Conservation (phyloP, 2,113 vertebrate species). For the Podarcis raffonei region DNA sequence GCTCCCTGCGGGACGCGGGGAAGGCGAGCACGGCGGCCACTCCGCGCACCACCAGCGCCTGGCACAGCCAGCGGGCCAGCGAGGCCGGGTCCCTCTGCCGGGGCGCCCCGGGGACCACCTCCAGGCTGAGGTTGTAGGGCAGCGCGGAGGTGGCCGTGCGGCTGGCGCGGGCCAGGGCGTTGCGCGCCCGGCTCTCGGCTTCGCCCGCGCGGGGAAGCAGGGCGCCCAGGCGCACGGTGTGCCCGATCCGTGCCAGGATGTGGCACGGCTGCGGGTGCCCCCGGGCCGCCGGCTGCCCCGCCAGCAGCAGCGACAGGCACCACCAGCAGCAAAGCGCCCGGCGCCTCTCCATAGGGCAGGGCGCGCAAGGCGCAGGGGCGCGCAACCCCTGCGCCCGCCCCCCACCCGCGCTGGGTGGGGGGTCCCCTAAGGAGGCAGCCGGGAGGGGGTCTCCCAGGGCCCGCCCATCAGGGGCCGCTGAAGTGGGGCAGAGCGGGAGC, state of each 20-base stretch:
- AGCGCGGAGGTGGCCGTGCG: slow-evolving; percentile 58
- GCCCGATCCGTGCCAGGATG: slow-evolving; percentile 76
- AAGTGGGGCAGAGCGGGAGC: background rate
- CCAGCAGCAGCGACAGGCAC: slow-evolving; percentile 10
- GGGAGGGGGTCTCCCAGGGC: background rate
- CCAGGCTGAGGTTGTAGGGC: slow-evolving; percentile 85
- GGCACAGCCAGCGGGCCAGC: slow-evolving; percentile 80
- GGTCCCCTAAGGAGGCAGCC: background rate
- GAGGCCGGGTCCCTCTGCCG: slow-evolving; percentile 82
- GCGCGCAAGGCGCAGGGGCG: background rate
- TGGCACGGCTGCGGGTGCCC: slow-evolving; percentile 78
- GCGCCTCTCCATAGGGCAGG: slow-evolving; percentile 25
- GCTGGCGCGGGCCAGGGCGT: slow-evolving; percentile 72
- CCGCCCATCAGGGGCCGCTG: background rate
- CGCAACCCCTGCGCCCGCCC: background rate
- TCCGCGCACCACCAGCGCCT: slow-evolving; percentile 79
- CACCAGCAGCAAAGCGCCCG: slow-evolving; percentile 4
- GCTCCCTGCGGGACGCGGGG: slow-evolving; percentile 81
- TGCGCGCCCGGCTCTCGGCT: slow-evolving; percentile 57
- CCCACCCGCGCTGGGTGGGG: background rate
- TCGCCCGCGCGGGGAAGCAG: slow-evolving; percentile 73
- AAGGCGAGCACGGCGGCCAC: slow-evolving; percentile 85
- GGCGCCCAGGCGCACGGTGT: slow-evolving; percentile 81
- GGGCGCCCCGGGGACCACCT: slow-evolving; percentile 69
- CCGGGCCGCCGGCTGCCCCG: background rate